phyloP scores from a whole-genome alignment of 2,797 vertebrate species.

The Hypotaenidia okinawae region DNA sequence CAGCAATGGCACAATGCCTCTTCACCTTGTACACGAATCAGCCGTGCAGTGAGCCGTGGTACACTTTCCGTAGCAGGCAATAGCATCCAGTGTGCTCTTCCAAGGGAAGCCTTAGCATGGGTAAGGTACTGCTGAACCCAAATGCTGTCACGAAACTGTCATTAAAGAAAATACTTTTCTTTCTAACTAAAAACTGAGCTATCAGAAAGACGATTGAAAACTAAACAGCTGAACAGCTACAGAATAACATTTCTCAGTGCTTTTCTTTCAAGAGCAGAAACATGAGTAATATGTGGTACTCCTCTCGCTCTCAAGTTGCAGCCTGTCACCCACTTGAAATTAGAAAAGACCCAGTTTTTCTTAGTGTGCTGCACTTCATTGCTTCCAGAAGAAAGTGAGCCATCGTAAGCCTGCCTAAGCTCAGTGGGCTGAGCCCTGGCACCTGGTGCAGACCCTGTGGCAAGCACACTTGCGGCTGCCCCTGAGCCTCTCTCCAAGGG shows the following conservation, averaged over 20 bases:
- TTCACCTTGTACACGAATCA: background rate
- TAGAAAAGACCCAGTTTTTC: background rate
- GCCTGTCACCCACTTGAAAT: background rate
- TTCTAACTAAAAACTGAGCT: background rate
- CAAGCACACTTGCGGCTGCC: background rate
- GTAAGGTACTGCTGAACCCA: background rate
- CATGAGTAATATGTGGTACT: background rate
- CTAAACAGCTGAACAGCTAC: constrained; percentile 29
- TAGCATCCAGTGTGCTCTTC: background rate
- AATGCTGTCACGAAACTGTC: background rate
- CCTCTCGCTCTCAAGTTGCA: background rate
- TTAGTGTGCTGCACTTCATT: background rate
- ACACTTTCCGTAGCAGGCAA: background rate
- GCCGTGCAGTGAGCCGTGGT: background rate
- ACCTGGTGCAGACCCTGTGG: background rate
- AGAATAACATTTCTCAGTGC: background rate
- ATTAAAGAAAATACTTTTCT: background rate
- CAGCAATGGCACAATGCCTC: background rate
- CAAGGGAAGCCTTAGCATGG: background rate
- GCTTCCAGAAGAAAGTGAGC: background rate
- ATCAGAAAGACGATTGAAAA: background rate
- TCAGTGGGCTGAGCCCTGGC: background rate
- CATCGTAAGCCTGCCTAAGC: background rate
- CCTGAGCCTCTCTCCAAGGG: background rate
- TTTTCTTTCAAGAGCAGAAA: background rate